phyloP scores from a whole-genome alignment of 2,888 invertebrate genomes.

The Dryadula phaetusa region DNA sequence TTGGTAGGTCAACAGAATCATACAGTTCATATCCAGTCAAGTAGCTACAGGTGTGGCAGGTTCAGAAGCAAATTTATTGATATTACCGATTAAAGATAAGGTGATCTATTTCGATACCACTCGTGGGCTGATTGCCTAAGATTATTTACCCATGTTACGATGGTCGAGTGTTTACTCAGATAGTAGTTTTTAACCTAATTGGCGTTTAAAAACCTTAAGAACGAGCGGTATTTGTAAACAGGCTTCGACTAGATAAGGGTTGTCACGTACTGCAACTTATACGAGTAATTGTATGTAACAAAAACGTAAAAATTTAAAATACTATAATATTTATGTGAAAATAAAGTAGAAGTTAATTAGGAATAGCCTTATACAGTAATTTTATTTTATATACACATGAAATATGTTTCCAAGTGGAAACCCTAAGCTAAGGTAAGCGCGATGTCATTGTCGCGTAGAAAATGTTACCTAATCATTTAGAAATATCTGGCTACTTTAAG shows the following conservation, averaged over 20 bases:
- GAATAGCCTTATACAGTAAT: neutral
- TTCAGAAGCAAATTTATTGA: slow-evolving; percentile 44
- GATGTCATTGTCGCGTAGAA: slow-evolving; percentile 38
- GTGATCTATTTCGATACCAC: slow-evolving; percentile 52
- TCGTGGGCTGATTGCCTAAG: slow-evolving; percentile 42
- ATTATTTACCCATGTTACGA: slow-evolving; percentile 45
- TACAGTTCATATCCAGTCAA: slow-evolving; percentile 31
- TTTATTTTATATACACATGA: no score
- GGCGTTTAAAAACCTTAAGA: slow-evolving; percentile 43
- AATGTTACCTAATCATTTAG: slow-evolving; percentile 35
- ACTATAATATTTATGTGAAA: neutral
- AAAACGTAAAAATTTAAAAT: no score
- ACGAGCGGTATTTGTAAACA: slow-evolving; percentile 27
- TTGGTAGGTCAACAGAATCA: slow-evolving; percentile 18
- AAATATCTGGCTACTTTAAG: slow-evolving; percentile 35
- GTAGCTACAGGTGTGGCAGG: slow-evolving; percentile 43
- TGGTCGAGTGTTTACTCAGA: slow-evolving; percentile 45
- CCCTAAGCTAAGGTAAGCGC: slow-evolving; percentile 30
- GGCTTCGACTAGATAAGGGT: slow-evolving; percentile 30
- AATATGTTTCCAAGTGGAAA: neutral
- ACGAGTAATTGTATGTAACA: no score
- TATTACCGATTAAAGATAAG: slow-evolving; percentile 53
- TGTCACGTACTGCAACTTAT: neutral
- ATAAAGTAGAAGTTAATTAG: neutral
- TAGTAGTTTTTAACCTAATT: slow-evolving; percentile 47